These are phyloP conservation scores for Champsocephalus gunnari DNA, from an alignment of 2,797 vertebrate species.

Conservation along the genomic window DNA sequence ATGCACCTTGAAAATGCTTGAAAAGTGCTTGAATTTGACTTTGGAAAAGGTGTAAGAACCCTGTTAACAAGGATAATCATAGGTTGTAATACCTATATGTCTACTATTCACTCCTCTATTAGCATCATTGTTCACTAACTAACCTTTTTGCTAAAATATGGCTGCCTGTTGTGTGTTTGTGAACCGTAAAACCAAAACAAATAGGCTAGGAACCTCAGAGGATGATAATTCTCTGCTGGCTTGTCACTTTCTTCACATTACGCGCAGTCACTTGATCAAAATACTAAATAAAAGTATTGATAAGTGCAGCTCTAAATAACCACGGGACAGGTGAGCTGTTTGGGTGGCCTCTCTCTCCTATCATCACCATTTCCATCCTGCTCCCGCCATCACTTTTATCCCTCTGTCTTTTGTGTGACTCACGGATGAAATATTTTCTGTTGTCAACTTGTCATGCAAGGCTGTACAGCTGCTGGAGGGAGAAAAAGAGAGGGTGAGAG, in stretches of 20 bases:
- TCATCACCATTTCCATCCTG: neutral
- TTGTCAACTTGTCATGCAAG: conserved; percentile 5
- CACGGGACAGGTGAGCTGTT: neutral
- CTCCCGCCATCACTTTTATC: neutral
- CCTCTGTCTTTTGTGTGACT: neutral
- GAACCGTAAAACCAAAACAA: neutral
- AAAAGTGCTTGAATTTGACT: no score
- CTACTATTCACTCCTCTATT: no score
- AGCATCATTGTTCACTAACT: neutral
- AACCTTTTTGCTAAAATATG: neutral
- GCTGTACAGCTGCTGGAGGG: conserved; percentile 8
- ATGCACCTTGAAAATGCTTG: no score
- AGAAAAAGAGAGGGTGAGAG: neutral
- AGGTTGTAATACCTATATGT: no score
- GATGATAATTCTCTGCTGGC: neutral
- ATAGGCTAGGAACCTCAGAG: neutral
- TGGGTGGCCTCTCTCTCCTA: neutral
- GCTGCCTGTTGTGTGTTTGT: neutral
- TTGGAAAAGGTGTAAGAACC: no score
- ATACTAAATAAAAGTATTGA: neutral
- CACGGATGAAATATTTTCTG: neutral
- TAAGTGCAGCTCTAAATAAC: neutral
- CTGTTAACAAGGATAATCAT: no score
- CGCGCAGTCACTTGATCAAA: neutral
- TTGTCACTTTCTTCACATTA: no score